Percentiles rank a stretch among this genome's conserved stretches.
These are phyloP conservation scores for Sylvia borin DNA, from an alignment of 2,797 vertebrate species.

Conservation along the genomic window DNA sequence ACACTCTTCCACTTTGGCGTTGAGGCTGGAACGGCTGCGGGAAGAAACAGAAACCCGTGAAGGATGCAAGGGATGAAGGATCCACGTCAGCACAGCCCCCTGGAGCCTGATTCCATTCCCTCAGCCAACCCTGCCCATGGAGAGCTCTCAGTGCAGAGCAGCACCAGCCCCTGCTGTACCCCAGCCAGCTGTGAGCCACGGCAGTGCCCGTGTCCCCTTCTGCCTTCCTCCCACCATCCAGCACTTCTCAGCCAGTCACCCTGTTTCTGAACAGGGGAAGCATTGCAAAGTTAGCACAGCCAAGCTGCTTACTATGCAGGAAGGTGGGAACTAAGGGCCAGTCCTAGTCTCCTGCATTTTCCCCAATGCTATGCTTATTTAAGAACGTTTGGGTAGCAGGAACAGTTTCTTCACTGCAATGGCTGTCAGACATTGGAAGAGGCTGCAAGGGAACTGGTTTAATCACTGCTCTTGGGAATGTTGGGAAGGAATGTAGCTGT, in stretches of 20 bases:
- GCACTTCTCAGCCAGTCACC: neutral
- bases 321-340: neutral
- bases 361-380: neutral
- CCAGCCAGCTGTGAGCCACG: neutral
- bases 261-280: neutral
- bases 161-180: neutral
- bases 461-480: neutral
- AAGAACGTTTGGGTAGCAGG: neutral
- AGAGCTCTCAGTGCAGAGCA: neutral
- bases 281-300: neutral
- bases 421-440: neutral
- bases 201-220: neutral
- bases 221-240: neutral
- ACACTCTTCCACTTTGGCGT: slow-evolving; percentile 91
- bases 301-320: neutral
- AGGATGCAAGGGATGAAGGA: neutral
- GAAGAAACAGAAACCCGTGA: slow-evolving; percentile 49
- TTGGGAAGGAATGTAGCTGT: neutral
- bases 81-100: neutral
- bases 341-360: neutral
- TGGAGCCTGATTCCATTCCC: neutral
- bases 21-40: slow-evolving; percentile 90
- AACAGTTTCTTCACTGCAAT: neutral
- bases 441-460: neutral
- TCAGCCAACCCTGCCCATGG: neutral